A percentile compares a stretch with the other conserved stretches of the same genome.
phyloP scores from a whole-genome alignment of 2,113 vertebrate species.

The Solea solea region DNA sequence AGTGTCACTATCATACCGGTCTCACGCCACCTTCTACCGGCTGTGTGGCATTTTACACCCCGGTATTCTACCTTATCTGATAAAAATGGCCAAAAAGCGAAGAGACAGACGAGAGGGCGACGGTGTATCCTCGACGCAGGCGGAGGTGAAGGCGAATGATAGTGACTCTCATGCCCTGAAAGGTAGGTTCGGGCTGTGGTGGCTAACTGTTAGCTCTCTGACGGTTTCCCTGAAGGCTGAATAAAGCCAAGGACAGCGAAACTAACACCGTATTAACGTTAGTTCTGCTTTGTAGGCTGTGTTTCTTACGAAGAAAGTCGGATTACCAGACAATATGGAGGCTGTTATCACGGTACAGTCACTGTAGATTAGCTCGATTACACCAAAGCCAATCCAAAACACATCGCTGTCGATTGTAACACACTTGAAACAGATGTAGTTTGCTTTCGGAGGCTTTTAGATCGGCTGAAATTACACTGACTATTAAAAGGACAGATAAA shows the following conservation, averaged over 20 bases:
- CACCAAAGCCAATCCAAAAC: neutral
- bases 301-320: neutral
- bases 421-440: too few species aligned
- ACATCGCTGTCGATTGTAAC: neutral
- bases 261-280: too few species aligned
- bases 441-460: fast-evolving
- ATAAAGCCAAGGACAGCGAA: neutral
- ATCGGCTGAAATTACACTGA: too few species aligned
- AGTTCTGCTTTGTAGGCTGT: too few species aligned
- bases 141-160: slow-evolving; percentile 56
- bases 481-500: too few species aligned
- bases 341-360: too few species aligned
- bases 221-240: neutral
- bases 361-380: neutral
- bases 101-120: slow-evolving; percentile 71
- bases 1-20: slow-evolving; percentile 31
- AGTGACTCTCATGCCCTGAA: slow-evolving; percentile 45
- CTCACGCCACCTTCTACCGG: neutral
- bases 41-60: neutral
- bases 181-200: slow-evolving; percentile 63
- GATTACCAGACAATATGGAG: too few species aligned
- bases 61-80: neutral
- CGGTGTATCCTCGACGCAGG: slow-evolving; percentile 36
- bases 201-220: slow-evolving; percentile 21
- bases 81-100: slow-evolving; percentile 80